Percentiles rank a stretch among this genome's conserved stretches.
phyloP scores from a whole-genome alignment of 2,797 vertebrate genomes.

The Rhinichthys osculus region DNA sequence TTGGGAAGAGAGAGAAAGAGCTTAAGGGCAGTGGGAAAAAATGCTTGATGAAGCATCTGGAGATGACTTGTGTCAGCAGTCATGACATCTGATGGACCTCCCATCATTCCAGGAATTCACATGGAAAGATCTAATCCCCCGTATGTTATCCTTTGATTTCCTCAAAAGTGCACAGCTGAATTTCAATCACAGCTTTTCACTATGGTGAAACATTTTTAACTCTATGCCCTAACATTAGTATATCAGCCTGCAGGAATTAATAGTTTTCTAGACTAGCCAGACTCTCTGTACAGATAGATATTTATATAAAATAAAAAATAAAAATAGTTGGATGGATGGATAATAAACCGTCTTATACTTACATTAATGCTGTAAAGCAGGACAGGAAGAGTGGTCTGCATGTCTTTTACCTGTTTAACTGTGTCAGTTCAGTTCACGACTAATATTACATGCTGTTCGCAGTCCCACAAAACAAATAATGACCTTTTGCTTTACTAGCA shows the following conservation, averaged over 20 bases:
- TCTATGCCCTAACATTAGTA: background rate
- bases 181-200: background rate
- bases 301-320: background rate
- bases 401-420: background rate
- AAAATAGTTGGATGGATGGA: background rate
- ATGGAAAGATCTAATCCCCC: background rate
- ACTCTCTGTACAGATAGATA: background rate
- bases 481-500: background rate
- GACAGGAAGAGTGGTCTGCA: background rate
- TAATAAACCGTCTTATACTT: background rate
- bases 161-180: background rate
- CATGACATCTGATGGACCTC: constrained; percentile 32
- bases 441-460: constrained; percentile 3
- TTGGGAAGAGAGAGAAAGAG: constrained; percentile 17
- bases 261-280: background rate
- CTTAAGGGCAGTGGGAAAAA: constrained; percentile 6
- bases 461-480: constrained; percentile 9
- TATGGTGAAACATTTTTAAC: background rate
- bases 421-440: background rate
- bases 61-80: constrained; percentile 29
- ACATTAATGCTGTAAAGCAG: no score
- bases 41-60: constrained; percentile 31
- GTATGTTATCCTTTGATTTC: background rate
- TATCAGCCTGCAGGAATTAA: background rate
- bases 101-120: constrained; percentile 1